These are phyloP conservation scores for Athetis lepigone DNA, from an alignment of 2,888 invertebrate genomes.

Conservation along the genomic window DNA sequence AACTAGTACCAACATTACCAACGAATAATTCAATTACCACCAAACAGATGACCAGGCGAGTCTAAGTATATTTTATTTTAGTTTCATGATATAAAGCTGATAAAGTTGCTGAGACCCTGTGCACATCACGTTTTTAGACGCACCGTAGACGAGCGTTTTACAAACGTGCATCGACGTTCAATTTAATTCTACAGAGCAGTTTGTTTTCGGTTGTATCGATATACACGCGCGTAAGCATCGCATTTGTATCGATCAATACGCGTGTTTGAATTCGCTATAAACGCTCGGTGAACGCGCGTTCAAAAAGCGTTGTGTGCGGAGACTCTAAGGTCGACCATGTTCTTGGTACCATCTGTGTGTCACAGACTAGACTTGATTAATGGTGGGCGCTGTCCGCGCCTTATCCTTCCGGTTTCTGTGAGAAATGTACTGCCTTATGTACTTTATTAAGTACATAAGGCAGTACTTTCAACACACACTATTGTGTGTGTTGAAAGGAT, in stretches of 20 bases:
- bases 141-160: too few relatives aligned
- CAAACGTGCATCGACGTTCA: too few relatives aligned
- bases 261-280: too few relatives aligned
- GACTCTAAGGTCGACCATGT: conserved; percentile 32
- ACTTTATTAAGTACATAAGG: conserved; percentile 13
- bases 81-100: conserved; percentile 12
- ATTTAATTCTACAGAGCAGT: too few relatives aligned
- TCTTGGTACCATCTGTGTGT: conserved; percentile 54
- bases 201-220: too few relatives aligned
- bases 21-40: conserved; percentile 9
- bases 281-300: too few relatives aligned
- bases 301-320: too few relatives aligned
- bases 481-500: not conserved
- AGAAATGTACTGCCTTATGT: conserved; percentile 19
- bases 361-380: conserved; percentile 53
- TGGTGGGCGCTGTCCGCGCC: conserved; percentile 42
- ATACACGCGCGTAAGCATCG: too few relatives aligned
- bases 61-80: not conserved
- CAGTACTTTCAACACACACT: too few relatives aligned
- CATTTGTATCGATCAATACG: too few relatives aligned
- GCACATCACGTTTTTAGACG: too few relatives aligned
- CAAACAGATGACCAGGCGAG: not conserved
- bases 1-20: not conserved
- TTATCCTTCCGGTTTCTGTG: conserved; percentile 41
- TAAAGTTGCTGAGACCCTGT: too few relatives aligned